These are phyloP conservation scores for Corythoichthys intestinalis DNA, from an alignment of 2,113 vertebrate genomes.

Conservation along the genomic window DNA sequence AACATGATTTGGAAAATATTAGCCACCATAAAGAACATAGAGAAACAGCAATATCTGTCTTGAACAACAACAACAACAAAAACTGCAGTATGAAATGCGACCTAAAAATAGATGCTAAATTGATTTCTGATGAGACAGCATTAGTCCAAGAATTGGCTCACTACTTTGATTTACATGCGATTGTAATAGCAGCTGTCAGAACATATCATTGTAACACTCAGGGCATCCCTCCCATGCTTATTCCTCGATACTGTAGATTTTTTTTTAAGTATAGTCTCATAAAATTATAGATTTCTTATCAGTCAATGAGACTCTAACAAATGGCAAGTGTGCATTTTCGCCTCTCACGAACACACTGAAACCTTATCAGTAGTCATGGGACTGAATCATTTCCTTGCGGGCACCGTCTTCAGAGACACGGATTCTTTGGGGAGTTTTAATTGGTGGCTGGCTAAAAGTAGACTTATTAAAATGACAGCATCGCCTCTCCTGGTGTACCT, in stretches of 20 bases:
- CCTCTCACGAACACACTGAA: constrained; percentile 38
- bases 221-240: constrained; percentile 64
- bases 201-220: constrained; percentile 64
- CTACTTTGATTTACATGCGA: not conserved
- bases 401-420: constrained; percentile 31
- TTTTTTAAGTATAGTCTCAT: constrained; percentile 57
- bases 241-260: constrained; percentile 33
- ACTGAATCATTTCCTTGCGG: constrained; percentile 42
- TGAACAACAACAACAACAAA: constrained; percentile 39
- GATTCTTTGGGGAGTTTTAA: constrained; percentile 19
- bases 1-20: not conserved
- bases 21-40: not conserved
- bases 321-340: constrained; percentile 27
- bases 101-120: constrained; percentile 42
- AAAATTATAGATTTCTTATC: constrained; percentile 56
- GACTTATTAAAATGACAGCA: constrained; percentile 11
- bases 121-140: constrained; percentile 51
- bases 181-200: constrained; percentile 46
- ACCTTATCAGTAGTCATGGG: constrained; percentile 45
- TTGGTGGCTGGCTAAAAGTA: constrained; percentile 13
- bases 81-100: constrained; percentile 52
- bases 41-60: not conserved
- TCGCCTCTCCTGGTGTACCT: not conserved
- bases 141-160: constrained; percentile 37
- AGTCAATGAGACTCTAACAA: constrained; percentile 26